Base-by-base conservation (phyloP, 2,113 vertebrate species). In the Pardalotus punctatus region DNA sequence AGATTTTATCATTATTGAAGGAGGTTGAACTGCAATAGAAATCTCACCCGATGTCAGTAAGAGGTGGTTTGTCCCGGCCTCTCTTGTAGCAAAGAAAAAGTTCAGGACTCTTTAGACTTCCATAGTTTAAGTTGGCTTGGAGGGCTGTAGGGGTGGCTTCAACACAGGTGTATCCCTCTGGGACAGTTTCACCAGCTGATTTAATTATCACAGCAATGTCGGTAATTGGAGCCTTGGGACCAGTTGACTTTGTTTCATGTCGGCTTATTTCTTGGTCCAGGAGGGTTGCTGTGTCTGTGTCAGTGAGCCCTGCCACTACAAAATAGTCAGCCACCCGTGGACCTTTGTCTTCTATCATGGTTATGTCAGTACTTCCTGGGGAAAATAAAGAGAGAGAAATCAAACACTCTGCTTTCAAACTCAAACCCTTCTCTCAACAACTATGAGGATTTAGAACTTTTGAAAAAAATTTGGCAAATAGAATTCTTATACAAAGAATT, bases 251-350 rank as follows among this genome's bases (percentile, higher is more conserved):
- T 13, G 98, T 98, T 93, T 99, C 99, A 5, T 98, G 98, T 76
- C 99, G 98, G 86, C 94, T 98, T 93, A 98, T 91, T 96, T 99
- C 99, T 96, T 99, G 99, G 97, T 99, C 99, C 90, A 99, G 96
- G 19, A 98, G 98, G 9, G 98, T 98, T 87, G 99, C 98, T 22
- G 98, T 98, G 81, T 99, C 99, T 86, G 98, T 99, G 57, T 99
- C 99, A 3, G 99, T 99, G 91, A 99, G 98, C 58, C 99, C 99
- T 35, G 99, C 99, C 89, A 99, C 99, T 74, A 99, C 99, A 65
- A 99, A 99, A 98, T 99, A 99, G 98, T 99, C 99, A 23, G 98
- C 98, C 96, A 99, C 99, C 17, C 99, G 99, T 88, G 99, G 99
- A 94, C 99, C 99, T 98, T 99, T 99, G 97, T 99, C 99, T 98